Evolutionary conservation across 2,797 vertebrate genomes (phyloP).

Genomic region (Morus bassanus): DNA sequence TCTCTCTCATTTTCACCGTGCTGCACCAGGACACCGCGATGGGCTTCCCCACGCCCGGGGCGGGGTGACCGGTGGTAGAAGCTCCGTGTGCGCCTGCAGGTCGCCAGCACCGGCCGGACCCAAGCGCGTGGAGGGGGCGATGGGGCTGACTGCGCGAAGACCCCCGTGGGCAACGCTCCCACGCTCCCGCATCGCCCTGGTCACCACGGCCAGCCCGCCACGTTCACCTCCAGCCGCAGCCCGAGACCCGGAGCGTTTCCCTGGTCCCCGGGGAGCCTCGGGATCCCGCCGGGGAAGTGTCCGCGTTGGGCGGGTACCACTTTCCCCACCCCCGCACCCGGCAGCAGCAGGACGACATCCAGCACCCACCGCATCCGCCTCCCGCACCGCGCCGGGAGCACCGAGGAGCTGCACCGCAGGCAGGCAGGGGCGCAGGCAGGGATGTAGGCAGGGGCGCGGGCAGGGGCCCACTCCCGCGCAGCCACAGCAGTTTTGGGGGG

Average conservation of each 20-base stretch:
- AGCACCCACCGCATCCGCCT: neutral
- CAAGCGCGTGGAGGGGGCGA: fast-evolving
- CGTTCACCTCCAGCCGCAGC: neutral
- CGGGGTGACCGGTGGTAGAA: fast-evolving
- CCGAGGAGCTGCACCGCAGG: neutral
- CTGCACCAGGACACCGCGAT: fast-evolving
- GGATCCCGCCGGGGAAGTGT: fast-evolving
- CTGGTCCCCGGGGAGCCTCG: neutral
- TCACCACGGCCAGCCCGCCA: fast-evolving
- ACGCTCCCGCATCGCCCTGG: no score
- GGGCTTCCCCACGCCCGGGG: fast-evolving
- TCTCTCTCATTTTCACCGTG: fast-evolving
- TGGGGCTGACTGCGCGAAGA: fast-evolving
- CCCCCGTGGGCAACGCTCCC: neutral
- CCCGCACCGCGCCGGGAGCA: no score
- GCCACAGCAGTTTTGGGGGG: neutral
- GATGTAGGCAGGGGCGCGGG: no score
- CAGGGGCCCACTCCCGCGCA: no score
- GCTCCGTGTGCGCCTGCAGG: neutral
- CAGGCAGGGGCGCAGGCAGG: neutral
- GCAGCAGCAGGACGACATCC: neutral
- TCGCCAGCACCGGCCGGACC: neutral
- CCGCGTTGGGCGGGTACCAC: fast-evolving
- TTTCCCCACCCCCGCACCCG: neutral
- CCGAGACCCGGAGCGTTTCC: fast-evolving